These are phyloP conservation scores for Arge pagana DNA, from an alignment of 2,888 invertebrate genomes.

Conservation along the genomic window DNA sequence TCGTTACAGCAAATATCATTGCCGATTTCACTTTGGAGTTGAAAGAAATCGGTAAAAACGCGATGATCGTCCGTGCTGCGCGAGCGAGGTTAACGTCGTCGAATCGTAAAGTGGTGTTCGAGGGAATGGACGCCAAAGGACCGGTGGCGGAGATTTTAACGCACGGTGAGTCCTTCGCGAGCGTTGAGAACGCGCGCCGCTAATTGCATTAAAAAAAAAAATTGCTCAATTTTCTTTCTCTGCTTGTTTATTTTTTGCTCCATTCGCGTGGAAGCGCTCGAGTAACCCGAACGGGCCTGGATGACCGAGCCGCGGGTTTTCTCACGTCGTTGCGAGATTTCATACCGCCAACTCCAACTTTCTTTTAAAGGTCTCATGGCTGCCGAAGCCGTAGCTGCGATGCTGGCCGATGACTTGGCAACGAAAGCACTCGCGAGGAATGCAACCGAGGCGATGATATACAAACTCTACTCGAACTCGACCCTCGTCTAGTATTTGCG, in stretches of 20 bases:
- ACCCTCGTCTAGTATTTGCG: no score
- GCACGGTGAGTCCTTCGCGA: slow-evolving; percentile 44
- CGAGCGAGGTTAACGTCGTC: slow-evolving; percentile 47
- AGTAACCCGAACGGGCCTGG: no score
- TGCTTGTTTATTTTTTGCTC: no score
- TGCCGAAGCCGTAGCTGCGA: slow-evolving; percentile 54
- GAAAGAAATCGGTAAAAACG: slow-evolving; percentile 44
- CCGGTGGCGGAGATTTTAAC: slow-evolving; percentile 46
- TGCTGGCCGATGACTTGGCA: slow-evolving; percentile 53
- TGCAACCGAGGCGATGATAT: slow-evolving; percentile 47
- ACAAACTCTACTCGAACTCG: slow-evolving; percentile 54
- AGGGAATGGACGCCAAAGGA: slow-evolving; percentile 51
- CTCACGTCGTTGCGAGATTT: no score
- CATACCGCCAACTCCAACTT: no score
- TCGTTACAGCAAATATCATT: slow-evolving; percentile 43
- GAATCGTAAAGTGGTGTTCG: slow-evolving; percentile 41
- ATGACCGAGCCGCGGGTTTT: no score
- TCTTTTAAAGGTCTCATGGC: slow-evolving; percentile 50
- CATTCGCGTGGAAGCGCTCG: no score
- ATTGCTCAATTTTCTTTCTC: no score
- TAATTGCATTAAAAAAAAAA: no score
- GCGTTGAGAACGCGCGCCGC: no score
- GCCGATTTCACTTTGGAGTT: slow-evolving; percentile 53
- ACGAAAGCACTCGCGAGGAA: slow-evolving; percentile 51
- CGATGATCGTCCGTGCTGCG: slow-evolving; percentile 50